Evolutionary conservation across 37 sponge, comb jelly and placozoan species (phyloP).

Genomic region (Aplysina aerophoba): DNA sequence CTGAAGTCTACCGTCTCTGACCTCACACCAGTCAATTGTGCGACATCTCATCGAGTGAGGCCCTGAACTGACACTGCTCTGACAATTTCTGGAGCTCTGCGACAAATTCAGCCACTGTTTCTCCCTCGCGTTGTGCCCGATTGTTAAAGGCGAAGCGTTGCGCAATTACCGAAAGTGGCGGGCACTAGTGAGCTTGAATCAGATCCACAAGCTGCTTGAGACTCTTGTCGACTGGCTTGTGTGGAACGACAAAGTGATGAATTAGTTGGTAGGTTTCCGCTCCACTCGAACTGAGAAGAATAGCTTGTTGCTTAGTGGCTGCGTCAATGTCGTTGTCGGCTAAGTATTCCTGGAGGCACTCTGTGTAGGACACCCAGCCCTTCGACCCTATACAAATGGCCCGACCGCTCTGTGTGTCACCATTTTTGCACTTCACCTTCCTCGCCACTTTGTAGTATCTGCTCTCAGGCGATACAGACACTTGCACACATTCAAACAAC

Average conservation of each 20-base stretch:
- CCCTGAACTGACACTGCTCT: not conserved
- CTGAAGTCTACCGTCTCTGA: too few species aligned
- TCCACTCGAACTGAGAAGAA: conserved; percentile 14
- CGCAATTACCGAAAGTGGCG: not conserved
- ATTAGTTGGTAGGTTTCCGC: conserved; percentile 2
- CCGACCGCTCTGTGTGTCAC: not conserved
- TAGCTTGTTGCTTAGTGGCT: conserved; percentile 13
- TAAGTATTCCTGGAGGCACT: conserved; percentile 15
- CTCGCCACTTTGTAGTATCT: too few species aligned
- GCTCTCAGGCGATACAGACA: too few species aligned
- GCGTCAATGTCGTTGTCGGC: not conserved
- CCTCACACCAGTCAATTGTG: not conserved
- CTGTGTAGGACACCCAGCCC: conserved; percentile 12
- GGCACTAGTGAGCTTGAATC: not conserved
- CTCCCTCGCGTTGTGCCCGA: not conserved
- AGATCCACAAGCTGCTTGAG: conserved; percentile 7
- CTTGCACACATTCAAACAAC: too few species aligned
- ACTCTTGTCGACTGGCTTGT: not conserved
- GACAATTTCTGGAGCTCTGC: not conserved
- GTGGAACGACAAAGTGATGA: not conserved
- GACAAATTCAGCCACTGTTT: not conserved
- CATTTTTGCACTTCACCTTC: not conserved
- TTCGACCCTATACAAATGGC: not conserved
- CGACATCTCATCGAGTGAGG: not conserved
- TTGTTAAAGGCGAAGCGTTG: not conserved